Percentiles rank a stretch among this genome's conserved stretches.
Conservation (phyloP, 2,113 vertebrate species). For the Ptilonorhynchus violaceus region DNA sequence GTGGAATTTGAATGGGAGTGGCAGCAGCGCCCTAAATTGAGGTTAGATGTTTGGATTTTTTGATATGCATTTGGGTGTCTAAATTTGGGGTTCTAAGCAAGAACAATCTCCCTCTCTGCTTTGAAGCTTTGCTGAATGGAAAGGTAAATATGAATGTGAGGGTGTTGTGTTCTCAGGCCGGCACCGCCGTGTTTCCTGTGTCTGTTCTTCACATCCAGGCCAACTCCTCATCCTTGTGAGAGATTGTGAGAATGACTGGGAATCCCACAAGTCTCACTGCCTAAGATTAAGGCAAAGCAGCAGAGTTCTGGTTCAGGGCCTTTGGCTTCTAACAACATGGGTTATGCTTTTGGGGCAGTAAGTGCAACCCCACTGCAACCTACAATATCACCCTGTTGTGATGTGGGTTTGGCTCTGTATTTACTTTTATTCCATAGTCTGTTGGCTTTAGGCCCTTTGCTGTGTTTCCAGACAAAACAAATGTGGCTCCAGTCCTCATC, state of each 20-base stretch:
- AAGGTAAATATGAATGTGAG: not conserved
- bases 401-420: not conserved
- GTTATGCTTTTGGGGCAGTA: not conserved
- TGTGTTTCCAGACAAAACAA: not conserved
- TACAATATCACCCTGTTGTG: not conserved
- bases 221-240: not conserved
- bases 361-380: not conserved
- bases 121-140: not conserved
- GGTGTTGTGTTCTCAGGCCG: not conserved
- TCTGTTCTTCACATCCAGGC: fast-evolving
- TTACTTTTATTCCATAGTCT: not conserved
- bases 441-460: not conserved
- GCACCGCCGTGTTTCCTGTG: not conserved
- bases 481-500: not conserved
- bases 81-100: not conserved
- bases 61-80: not conserved
- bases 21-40: not conserved
- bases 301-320: not conserved
- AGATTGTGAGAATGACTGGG: not conserved
- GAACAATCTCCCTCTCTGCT: not conserved
- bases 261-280: not conserved
- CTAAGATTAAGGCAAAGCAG: not conserved
- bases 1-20: not conserved
- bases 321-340: not conserved
- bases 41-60: not conserved